Evolutionary conservation across 2,113 vertebrate species (phyloP).

Genomic region (Scolopax mira): DNA sequence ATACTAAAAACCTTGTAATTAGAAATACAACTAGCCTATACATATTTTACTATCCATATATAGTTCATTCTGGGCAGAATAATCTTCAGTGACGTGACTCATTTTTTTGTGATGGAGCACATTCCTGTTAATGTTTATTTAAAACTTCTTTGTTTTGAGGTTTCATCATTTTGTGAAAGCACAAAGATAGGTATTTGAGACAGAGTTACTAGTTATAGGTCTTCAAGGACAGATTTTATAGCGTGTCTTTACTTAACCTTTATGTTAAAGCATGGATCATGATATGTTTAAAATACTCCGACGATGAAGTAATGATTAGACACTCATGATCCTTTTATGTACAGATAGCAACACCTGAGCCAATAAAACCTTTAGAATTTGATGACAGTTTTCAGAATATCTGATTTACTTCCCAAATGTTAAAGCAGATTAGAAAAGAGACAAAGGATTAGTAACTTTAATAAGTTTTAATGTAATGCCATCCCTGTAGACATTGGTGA

Average conservation of each 20-base stretch:
- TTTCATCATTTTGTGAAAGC: conserved; percentile 12
- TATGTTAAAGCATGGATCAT: neutral
- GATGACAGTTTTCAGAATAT: neutral
- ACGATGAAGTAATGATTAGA: conserved; percentile 8
- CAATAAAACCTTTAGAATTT: neutral
- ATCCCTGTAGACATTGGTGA: neutral
- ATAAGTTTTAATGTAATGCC: neutral
- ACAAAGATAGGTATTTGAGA: neutral
- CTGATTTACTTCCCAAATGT: neutral
- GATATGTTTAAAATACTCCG: neutral
- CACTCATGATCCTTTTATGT: neutral
- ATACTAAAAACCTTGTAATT: neutral
- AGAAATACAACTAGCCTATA: neutral
- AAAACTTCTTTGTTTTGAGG: neutral
- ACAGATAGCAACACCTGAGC: neutral
- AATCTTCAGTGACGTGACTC: neutral
- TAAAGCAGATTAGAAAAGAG: neutral
- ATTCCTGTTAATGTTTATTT: neutral
- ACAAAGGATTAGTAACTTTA: neutral
- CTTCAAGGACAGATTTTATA: neutral
- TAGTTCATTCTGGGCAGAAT: neutral
- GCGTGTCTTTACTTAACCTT: conserved; percentile 10
- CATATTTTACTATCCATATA: neutral
- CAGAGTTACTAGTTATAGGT: neutral
- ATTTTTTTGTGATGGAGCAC: neutral